phyloP scores from a whole-genome alignment of 1,140 invertebrate genomes.

The Polypedilum pembai region DNA sequence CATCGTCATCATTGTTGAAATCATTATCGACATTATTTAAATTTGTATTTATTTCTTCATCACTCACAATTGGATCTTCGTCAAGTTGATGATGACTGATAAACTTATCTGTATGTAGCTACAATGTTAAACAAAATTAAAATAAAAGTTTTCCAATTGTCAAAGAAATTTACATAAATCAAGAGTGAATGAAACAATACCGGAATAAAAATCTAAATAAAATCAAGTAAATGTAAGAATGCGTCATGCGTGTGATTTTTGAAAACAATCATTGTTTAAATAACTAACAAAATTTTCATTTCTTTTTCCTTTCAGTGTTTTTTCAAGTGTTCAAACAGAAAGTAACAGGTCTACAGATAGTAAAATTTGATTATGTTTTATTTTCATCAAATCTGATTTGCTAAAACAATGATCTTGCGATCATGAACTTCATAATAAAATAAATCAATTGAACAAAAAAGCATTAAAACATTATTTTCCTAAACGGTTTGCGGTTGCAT shows the following conservation, averaged over 20 bases:
- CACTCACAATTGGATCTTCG: conserved; percentile 41
- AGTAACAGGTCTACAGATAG: neutral
- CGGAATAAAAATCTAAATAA: neutral
- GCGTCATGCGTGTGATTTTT: conserved; percentile 1
- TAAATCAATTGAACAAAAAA: too few species aligned
- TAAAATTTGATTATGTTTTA: neutral
- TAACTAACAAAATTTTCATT: neutral
- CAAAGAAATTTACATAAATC: neutral
- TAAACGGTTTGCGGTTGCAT: too few species aligned
- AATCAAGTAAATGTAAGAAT: neutral
- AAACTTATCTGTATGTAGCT: conserved; percentile 35
- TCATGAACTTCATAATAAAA: too few species aligned
- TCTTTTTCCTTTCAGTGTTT: neutral
- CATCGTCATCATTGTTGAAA: conserved; percentile 35
- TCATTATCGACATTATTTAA: conserved; percentile 37
- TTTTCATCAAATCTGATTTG: neutral
- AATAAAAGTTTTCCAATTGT: too few species aligned
- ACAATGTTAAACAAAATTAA: neutral
- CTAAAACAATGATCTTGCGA: neutral
- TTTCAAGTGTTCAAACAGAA: neutral
- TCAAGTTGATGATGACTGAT: conserved; percentile 33
- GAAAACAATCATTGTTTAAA: neutral
- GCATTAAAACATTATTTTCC: too few species aligned
- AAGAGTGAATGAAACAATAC: neutral
- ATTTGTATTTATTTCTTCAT: conserved; percentile 43